Evolutionary conservation across 37 sponge, comb jelly and placozoan genomes (phyloP), one percentile per base, ranked within the genome.

Genomic region (Beroe forskalii): DNA sequence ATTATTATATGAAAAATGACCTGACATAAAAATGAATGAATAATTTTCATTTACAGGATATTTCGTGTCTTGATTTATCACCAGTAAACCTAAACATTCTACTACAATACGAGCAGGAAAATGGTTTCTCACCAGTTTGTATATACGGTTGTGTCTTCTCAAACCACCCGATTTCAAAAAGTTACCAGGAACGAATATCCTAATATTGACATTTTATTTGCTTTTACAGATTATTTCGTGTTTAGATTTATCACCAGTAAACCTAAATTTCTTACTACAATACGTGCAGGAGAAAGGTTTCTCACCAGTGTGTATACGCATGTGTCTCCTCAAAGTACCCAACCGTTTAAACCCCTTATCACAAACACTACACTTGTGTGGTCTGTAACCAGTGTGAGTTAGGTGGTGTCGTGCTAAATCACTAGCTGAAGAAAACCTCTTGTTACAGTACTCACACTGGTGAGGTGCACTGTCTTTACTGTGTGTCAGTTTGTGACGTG

Each of bases 111-210:
- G n/a, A 35, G 22, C 75, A 72, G 22, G 75, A 32, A 30, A 32
- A 72, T 4, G 75, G 75, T 72, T 72, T 72, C 75, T 72, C 75
- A 35, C 75, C 75, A 22, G 75, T 72, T 4, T 72, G 75, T 72
- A 32, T 72, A n/a, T n/a, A n/a, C n/a, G n/a, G n/a, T n/a, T n/a
- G n/a, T n/a, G n/a, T n/a, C n/a, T n/a, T n/a, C n/a, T n/a, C n/a
- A n/a, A n/a, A n/a, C n/a, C n/a, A n/a, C n/a, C n/a, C n/a, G n/a
- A n/a, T n/a, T n/a, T n/a, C n/a, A n/a, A n/a, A n/a, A n/a, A n/a
- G n/a, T n/a, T n/a, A n/a, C n/a, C n/a, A n/a, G n/a, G n/a, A n/a
- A n/a, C n/a, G n/a, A n/a, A n/a, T n/a, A n/a, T n/a, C n/a, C n/a
- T n/a, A n/a, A n/a, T n/a, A n/a, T n/a, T n/a, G n/a, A n/a, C n/a